Conservation (phyloP, 2,888 invertebrate genomes). For the Aspidiotus destructor region DNA sequence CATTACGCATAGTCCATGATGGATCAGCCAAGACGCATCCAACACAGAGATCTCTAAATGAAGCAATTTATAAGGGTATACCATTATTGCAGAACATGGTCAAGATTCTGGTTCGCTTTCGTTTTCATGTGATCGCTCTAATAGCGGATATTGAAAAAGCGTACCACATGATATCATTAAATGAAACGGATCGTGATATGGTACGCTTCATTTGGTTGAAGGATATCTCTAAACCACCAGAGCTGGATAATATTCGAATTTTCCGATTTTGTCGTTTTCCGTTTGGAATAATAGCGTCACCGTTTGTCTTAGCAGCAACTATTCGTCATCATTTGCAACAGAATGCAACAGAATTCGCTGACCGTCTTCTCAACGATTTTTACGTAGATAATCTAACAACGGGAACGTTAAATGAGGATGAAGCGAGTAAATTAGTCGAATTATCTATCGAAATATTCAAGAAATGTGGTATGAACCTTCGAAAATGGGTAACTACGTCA, state of each 20-base stretch:
- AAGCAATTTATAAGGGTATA: neutral
- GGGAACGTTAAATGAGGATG: neutral
- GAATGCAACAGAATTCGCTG: conserved; percentile 1
- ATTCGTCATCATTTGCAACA: neutral
- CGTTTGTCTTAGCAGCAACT: neutral
- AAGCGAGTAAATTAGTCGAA: neutral
- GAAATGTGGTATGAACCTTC: neutral
- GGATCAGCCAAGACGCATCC: neutral
- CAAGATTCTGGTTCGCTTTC: neutral
- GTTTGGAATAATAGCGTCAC: neutral
- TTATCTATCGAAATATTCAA: neutral
- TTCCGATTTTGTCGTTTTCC: neutral
- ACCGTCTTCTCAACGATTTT: neutral
- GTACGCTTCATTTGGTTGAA: neutral
- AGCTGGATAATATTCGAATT: neutral
- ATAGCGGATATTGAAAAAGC: neutral
- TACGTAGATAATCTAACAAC: neutral
- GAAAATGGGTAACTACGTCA: neutral
- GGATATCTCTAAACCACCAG: neutral
- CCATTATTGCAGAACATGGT: neutral
- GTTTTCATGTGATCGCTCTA: neutral
- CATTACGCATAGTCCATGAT: neutral
- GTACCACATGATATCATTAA: neutral
- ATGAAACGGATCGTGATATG: neutral
- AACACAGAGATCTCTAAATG: neutral